Percentiles rank a stretch among this genome's conserved stretches.
Evolutionary conservation across 2,888 invertebrate genomes (phyloP).

Genomic region (Pterobdella sp.): DNA sequence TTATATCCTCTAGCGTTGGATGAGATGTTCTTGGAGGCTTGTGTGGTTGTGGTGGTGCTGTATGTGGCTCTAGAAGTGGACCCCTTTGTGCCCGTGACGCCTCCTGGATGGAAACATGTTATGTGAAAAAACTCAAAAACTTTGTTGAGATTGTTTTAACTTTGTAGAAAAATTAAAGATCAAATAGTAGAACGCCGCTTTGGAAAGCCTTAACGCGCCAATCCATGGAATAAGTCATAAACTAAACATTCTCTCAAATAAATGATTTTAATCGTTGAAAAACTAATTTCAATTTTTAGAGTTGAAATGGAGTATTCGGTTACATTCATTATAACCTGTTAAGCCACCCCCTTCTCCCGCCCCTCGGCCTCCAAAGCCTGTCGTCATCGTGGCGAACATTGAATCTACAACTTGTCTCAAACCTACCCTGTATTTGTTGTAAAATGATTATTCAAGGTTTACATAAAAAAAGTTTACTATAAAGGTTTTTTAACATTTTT

Average conservation of each 20-base stretch:
- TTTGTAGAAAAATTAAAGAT: too few relatives aligned
- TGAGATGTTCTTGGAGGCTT: background rate
- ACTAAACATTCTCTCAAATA: too few relatives aligned
- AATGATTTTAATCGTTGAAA: too few relatives aligned
- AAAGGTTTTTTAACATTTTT: too few relatives aligned
- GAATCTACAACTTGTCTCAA: conserved; percentile 32
- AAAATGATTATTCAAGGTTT: background rate
- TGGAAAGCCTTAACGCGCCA: too few relatives aligned
- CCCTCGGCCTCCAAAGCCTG: conserved; percentile 17
- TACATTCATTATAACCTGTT: background rate
- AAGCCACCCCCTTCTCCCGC: background rate
- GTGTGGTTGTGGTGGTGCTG: conserved; percentile 1
- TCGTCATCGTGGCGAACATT: conserved; percentile 29
- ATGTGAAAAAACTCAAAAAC: too few relatives aligned
- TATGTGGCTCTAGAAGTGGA: conserved; percentile 1
- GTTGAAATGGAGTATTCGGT: background rate
- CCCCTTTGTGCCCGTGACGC: background rate
- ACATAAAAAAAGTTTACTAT: background rate
- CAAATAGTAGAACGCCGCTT: too few relatives aligned
- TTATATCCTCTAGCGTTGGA: background rate
- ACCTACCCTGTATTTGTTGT: conserved; percentile 24
- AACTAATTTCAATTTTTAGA: too few relatives aligned
- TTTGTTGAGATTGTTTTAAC: too few relatives aligned
- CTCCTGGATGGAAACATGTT: too few relatives aligned
- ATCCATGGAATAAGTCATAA: too few relatives aligned